Percentiles rank a stretch among this genome's conserved stretches.
Conservation (phyloP, 2,113 vertebrate genomes). For the Himantopus leucocephalus region DNA sequence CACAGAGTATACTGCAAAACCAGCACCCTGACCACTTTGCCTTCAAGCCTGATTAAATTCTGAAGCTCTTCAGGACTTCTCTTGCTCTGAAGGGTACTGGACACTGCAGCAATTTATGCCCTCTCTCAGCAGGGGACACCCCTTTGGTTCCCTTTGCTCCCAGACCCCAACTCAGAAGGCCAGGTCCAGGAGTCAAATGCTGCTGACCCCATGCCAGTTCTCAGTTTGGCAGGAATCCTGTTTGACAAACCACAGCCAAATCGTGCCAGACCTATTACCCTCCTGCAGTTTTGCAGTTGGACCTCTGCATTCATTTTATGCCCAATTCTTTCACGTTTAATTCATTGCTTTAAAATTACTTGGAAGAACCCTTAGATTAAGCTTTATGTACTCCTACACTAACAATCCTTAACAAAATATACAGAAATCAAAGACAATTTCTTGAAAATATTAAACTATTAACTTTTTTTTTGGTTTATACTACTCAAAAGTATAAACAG, state of each 20-base stretch:
- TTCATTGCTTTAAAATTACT: background rate
- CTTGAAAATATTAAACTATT: background rate
- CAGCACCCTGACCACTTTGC: background rate
- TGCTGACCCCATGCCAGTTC: background rate
- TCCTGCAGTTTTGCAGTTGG: background rate
- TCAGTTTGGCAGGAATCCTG: background rate
- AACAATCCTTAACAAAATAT: background rate
- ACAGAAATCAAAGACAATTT: background rate
- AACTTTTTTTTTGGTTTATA: background rate
- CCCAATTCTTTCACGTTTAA: background rate
- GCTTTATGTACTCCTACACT: background rate
- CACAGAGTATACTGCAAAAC: background rate
- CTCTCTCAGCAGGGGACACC: background rate
- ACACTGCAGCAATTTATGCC: background rate
- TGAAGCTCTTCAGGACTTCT: background rate
- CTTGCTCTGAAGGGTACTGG: background rate
- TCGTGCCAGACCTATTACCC: fast-evolving
- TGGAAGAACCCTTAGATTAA: background rate
- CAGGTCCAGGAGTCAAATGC: background rate
- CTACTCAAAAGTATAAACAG: background rate
- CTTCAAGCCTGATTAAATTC: background rate
- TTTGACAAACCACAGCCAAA: background rate
- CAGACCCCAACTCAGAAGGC: fast-evolving
- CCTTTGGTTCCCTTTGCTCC: background rate
- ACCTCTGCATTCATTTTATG: background rate